Conservation (phyloP, 2,888 invertebrate genomes). For the Acanthosepion lycidas region DNA sequence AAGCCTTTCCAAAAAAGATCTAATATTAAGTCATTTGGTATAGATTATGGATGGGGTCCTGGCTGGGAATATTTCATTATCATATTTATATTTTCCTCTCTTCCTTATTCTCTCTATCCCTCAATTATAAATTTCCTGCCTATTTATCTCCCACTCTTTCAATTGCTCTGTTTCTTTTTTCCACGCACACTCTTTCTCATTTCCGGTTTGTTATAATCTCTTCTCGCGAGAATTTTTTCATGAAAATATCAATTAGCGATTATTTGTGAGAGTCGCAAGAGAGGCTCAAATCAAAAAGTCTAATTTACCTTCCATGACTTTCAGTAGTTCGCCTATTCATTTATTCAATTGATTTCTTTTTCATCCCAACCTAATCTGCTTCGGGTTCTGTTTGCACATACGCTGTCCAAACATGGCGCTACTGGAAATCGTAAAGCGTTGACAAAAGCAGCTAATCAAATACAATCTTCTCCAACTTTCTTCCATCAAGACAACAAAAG, state of each 20-base stretch:
- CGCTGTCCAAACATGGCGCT: background rate
- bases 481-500: background rate
- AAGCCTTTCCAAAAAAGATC: too few species aligned
- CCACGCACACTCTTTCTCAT: background rate
- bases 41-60: too few species aligned
- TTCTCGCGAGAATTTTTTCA: background rate
- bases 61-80: too few species aligned
- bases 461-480: background rate
- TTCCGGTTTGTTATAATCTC: conserved; percentile 1
- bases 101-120: too few species aligned
- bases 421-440: background rate
- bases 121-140: too few species aligned
- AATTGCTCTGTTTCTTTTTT: too few species aligned
- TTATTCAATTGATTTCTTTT: background rate
- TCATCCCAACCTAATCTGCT: background rate
- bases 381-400: background rate
- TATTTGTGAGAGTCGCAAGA: background rate
- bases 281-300: conserved; percentile 15
- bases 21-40: too few species aligned
- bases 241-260: conserved; percentile 33
- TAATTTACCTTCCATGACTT: background rate
- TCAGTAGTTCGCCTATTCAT: background rate
- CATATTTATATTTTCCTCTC: too few species aligned
- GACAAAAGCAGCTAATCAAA: conserved; percentile 13
- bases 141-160: too few species aligned